These are phyloP conservation scores for Drosophila kuntzei DNA, from an alignment of 2,888 invertebrate genomes.

Conservation along the genomic window DNA sequence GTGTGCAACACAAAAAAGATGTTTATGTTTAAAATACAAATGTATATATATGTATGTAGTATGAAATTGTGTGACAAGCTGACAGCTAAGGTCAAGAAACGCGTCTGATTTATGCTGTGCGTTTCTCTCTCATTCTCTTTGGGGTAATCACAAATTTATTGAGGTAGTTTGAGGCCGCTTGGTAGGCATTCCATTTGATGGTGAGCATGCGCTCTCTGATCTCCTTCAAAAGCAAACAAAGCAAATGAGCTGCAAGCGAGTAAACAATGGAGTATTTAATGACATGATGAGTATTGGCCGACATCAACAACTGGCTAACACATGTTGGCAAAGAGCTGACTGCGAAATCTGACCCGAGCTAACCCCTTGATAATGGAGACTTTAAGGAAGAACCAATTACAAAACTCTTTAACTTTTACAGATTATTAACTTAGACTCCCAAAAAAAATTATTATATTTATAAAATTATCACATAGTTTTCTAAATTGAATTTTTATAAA, in stretches of 20 bases:
- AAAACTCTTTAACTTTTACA: neutral
- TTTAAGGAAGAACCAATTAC: neutral
- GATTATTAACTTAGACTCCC: neutral
- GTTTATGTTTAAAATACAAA: neutral
- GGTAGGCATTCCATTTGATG: constrained; percentile 36
- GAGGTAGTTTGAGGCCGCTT: constrained; percentile 63
- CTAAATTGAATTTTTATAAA: no score
- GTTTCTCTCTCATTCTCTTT: constrained; percentile 10
- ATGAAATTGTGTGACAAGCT: constrained; percentile 15
- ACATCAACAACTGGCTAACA: constrained; percentile 17
- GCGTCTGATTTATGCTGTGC: constrained; percentile 24
- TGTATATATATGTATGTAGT: no score
- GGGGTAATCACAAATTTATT: constrained; percentile 65
- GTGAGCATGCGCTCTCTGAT: constrained; percentile 56
- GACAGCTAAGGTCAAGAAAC: constrained; percentile 71
- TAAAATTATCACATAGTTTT: no score
- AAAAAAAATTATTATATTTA: no score
- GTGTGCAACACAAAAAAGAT: neutral
- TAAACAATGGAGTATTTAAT: constrained; percentile 42
- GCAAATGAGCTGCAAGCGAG: constrained; percentile 15
- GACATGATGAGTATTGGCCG: constrained; percentile 24
- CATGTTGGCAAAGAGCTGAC: neutral
- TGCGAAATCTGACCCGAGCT: neutral
- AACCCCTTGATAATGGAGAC: no score
- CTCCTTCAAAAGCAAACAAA: constrained; percentile 10